Percentiles rank a stretch among this genome's conserved stretches.
These are phyloP conservation scores for human (Homo sapiens) DNA, from an alignment of 2,113 vertebrate genomes.

Conservation along the genomic window DNA sequence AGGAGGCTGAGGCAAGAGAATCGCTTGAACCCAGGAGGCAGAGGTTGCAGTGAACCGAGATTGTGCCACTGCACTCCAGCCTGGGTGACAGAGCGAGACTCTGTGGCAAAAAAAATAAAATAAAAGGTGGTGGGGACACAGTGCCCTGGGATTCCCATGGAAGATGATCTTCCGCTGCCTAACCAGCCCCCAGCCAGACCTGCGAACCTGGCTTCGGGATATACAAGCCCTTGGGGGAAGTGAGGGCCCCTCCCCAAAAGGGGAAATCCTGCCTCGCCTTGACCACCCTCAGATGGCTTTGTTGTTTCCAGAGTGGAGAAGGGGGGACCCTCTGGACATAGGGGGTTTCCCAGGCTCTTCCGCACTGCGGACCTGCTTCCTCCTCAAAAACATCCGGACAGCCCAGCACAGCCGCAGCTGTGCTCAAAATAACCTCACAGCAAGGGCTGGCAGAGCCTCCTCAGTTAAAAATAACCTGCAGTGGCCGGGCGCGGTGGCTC, in stretches of 20 bases:
- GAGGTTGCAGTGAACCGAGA: too few relatives aligned
- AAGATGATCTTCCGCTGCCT: neutral
- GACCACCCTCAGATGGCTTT: neutral
- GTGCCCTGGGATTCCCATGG: too few relatives aligned
- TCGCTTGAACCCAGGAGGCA: too few relatives aligned
- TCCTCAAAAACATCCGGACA: neutral
- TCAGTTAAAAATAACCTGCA: neutral
- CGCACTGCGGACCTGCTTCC: neutral
- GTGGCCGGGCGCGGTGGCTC: fast-evolving
- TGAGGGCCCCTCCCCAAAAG: too few relatives aligned
- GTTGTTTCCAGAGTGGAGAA: neutral
- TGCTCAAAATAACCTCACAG: neutral
- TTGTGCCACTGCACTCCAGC: too few relatives aligned
- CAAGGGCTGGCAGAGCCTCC: neutral
- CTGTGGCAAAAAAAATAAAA: too few relatives aligned
- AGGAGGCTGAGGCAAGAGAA: too few relatives aligned
- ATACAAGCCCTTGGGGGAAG: fast-evolving
- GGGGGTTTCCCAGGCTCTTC: neutral
- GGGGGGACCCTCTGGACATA: neutral
- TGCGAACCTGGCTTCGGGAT: neutral
- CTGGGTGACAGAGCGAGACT: too few relatives aligned
- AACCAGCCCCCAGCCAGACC: fast-evolving
- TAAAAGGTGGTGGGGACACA: neutral
- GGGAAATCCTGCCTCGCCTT: neutral
- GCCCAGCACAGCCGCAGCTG: neutral